These are phyloP conservation scores for Strigamia crassipes DNA, from an alignment of 2,888 invertebrate species.

Conservation along the genomic window DNA sequence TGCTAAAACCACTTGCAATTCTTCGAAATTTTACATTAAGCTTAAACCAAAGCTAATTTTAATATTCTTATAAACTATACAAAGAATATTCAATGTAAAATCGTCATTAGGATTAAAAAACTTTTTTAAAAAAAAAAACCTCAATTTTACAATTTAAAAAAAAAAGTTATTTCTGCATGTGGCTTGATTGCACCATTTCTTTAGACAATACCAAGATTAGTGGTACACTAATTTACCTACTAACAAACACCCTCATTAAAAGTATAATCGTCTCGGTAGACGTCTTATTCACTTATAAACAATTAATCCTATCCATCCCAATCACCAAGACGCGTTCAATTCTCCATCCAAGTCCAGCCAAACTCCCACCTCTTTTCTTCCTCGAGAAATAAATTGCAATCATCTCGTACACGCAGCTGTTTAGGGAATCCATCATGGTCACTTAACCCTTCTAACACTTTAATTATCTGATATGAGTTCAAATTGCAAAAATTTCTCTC, in stretches of 20 bases:
- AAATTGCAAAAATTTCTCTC: conserved; percentile 19
- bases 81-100: too few relatives aligned
- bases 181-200: too few relatives aligned
- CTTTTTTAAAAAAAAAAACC: too few relatives aligned
- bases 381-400: background rate
- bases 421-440: conserved; percentile 11
- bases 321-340: background rate
- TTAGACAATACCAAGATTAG: too few relatives aligned
- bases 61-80: background rate
- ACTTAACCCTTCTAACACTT: conserved; percentile 21
- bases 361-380: background rate
- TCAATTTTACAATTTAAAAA: too few relatives aligned
- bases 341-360: background rate
- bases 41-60: background rate
- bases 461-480: conserved; percentile 16
- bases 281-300: too few relatives aligned
- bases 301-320: background rate
- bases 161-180: too few relatives aligned
- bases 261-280: too few relatives aligned
- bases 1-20: background rate
- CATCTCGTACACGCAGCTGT: conserved; percentile 11
- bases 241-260: too few relatives aligned
- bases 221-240: too few relatives aligned
- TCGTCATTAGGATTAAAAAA: too few relatives aligned
- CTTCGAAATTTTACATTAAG: background rate